A percentile compares a stretch with the other conserved stretches of the same genome.
Conservation (phyloP, 2,797 vertebrate genomes). For the Caiman crocodilus region DNA sequence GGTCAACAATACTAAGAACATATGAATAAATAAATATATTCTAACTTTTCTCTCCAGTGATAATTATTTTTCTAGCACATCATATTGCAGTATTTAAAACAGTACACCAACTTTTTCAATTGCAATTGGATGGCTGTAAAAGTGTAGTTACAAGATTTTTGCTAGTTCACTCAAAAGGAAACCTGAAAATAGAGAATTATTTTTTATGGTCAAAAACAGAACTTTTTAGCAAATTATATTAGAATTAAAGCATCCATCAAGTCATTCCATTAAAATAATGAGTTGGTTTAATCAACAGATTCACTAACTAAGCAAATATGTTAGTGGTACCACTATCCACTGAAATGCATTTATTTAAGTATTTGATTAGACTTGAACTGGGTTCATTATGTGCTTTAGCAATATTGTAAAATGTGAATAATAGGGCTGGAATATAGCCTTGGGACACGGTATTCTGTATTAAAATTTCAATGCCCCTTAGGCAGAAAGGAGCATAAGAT, state of each 20-base stretch:
- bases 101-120: background rate
- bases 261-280: constrained; percentile 54
- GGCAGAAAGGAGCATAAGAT: constrained; percentile 32
- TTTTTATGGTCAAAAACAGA: background rate
- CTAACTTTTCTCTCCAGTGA: rapidly evolving
- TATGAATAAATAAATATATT: background rate
- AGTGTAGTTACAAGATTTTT: background rate
- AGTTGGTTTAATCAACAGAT: constrained; percentile 50
- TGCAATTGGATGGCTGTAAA: constrained; percentile 2
- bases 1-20: background rate
- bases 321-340: background rate
- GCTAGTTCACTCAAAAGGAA: background rate
- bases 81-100: background rate
- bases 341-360: constrained; percentile 68
- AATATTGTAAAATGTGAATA: constrained; percentile 40
- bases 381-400: constrained; percentile 57
- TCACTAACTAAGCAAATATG: constrained; percentile 49
- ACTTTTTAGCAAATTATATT: constrained; percentile 3
- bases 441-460: constrained; percentile 9
- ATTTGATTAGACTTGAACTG: constrained; percentile 62
- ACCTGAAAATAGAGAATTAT: background rate
- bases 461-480: constrained; percentile 34
- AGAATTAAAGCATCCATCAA: constrained; percentile 10
- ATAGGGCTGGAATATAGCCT: constrained; percentile 44
- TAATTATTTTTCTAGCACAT: background rate